Percentiles rank a stretch among this genome's conserved stretches.
phyloP scores from a whole-genome alignment of 2,888 invertebrate species.

The Stratiomys singularior region DNA sequence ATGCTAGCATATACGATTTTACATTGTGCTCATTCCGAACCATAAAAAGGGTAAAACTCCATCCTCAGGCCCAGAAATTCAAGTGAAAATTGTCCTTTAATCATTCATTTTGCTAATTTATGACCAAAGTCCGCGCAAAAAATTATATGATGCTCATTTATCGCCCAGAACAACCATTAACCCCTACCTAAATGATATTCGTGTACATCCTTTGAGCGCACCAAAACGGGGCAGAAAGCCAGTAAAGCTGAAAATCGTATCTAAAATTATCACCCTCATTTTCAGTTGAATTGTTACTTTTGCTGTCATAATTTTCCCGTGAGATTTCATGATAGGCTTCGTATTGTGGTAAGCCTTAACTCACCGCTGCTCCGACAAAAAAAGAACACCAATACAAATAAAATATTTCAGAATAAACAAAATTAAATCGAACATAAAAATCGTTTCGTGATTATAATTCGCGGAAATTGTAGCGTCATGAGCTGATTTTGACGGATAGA shows the following conservation, averaged over 20 bases:
- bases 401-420: background rate
- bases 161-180: conserved; percentile 8
- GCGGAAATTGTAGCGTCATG: too few species aligned
- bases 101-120: conserved; percentile 27
- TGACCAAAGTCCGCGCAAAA: background rate
- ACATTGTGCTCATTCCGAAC: background rate
- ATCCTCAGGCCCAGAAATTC: too few species aligned
- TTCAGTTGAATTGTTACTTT: conserved; percentile 18
- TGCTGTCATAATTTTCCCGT: conserved; percentile 10
- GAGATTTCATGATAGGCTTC: conserved; percentile 11
- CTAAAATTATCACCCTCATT: conserved; percentile 28
- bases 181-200: background rate
- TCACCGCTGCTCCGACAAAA: background rate
- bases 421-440: too few species aligned
- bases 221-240: background rate
- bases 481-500: too few species aligned
- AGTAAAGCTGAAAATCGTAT: conserved; percentile 8
- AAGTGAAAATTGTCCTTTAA: background rate
- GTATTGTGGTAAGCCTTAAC: background rate
- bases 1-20: background rate
- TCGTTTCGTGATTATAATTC: too few species aligned
- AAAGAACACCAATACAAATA: background rate
- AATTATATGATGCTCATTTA: conserved; percentile 2
- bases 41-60: too few species aligned
- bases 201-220: background rate